Evolutionary conservation across 2,888 invertebrate species (phyloP).

Genomic region (Athetis lepigone): DNA sequence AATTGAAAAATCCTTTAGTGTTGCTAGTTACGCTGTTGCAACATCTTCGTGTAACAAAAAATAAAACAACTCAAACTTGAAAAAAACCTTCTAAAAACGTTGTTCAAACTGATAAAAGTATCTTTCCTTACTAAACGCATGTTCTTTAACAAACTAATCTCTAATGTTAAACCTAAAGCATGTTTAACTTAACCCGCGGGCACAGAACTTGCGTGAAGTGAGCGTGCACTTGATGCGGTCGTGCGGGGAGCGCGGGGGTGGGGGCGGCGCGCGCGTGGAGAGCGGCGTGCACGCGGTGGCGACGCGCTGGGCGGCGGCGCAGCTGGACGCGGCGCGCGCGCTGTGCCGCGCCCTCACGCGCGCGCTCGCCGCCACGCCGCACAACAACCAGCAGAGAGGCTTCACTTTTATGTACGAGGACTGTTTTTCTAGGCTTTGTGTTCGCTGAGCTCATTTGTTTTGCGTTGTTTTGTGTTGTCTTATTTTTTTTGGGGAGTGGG

Average conservation of each 20-base stretch:
- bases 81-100: no score
- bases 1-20: no score
- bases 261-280: constrained; percentile 76
- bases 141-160: no score
- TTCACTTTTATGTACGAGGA: constrained; percentile 93
- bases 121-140: no score
- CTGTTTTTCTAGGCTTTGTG: neutral
- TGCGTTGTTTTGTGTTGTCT: constrained; percentile 18
- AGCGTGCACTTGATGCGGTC: constrained; percentile 94
- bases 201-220: constrained; percentile 95
- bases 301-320: constrained; percentile 95
- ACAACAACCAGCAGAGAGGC: constrained; percentile 93
- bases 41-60: no score
- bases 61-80: no score
- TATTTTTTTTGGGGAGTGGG: constrained; percentile 16
- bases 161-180: constrained; percentile 3
- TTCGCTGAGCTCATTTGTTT: neutral
- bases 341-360: constrained; percentile 94
- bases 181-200: constrained; percentile 17
- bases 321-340: constrained; percentile 94
- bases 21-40: no score
- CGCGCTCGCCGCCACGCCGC: constrained; percentile 92
- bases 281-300: constrained; percentile 94
- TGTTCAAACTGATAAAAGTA: no score
- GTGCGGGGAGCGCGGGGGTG: constrained; percentile 77